Evolutionary conservation across 2,113 vertebrate genomes (phyloP).

Genomic region (Myrmecophaga tridactyla): DNA sequence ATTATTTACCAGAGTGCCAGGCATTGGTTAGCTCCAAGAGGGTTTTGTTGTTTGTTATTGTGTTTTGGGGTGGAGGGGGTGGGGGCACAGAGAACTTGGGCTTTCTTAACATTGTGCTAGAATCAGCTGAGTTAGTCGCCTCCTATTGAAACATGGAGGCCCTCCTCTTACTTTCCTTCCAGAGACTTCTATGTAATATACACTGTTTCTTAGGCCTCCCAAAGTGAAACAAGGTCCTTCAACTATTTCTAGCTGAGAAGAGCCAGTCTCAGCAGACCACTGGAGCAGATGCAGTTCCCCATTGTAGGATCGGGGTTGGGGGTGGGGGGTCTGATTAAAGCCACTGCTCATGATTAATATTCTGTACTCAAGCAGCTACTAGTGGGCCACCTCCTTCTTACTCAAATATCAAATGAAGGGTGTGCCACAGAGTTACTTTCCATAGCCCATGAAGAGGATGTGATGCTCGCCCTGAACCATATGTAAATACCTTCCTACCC

Average conservation of each 20-base stretch:
- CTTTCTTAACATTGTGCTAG: not conserved
- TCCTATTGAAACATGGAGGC: not conserved
- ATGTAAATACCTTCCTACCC: too few relatives aligned
- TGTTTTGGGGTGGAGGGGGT: not conserved
- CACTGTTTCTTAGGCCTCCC: not conserved
- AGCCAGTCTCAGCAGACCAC: not conserved
- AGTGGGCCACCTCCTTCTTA: not conserved
- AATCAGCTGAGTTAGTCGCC: not conserved
- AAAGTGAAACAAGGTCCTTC: not conserved
- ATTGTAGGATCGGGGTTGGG: not conserved
- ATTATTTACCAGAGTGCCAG: not conserved
- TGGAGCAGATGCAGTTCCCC: not conserved
- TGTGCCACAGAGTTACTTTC: not conserved
- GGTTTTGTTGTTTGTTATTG: not conserved
- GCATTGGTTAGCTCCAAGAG: not conserved
- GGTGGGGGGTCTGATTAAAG: too few relatives aligned
- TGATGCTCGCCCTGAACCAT: not conserved
- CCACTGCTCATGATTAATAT: not conserved
- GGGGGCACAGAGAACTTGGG: not conserved
- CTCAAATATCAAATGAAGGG: not conserved
- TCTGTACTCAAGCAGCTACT: not conserved
- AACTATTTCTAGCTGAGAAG: not conserved
- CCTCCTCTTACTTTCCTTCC: not conserved
- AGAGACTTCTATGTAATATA: not conserved
- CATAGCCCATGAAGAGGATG: not conserved